phyloP scores from a whole-genome alignment of 2,113 vertebrate genomes.

The Gasterosteus nipponicus region DNA sequence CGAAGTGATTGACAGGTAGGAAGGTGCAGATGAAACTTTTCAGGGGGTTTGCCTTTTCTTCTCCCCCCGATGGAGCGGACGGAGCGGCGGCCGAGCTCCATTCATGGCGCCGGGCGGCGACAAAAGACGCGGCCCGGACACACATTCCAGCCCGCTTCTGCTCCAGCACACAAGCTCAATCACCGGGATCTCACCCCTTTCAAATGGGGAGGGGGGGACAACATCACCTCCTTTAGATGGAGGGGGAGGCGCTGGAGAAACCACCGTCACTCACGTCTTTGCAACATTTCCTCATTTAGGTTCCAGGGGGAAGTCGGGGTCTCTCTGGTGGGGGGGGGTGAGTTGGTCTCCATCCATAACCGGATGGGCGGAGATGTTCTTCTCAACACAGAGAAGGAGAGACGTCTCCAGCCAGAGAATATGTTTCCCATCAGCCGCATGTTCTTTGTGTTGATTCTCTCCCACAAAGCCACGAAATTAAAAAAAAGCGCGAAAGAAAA shows the following conservation, averaged over 20 bases:
- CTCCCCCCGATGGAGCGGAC: slow-evolving; percentile 53
- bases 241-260: slow-evolving; percentile 37
- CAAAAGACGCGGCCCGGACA: slow-evolving; percentile 65
- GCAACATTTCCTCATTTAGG: slow-evolving; percentile 57
- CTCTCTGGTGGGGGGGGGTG: slow-evolving; percentile 1
- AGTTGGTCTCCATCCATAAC: neutral
- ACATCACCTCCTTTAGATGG: slow-evolving; percentile 67
- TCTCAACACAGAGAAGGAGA: no score
- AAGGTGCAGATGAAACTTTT: slow-evolving; percentile 46
- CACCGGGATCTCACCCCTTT: slow-evolving; percentile 62
- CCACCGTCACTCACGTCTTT: slow-evolving; percentile 61
- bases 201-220: slow-evolving; percentile 54
- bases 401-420: no score
- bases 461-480: no score
- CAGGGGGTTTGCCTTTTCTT: slow-evolving; percentile 51
- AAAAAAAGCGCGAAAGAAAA: no score
- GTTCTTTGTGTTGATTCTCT: no score
- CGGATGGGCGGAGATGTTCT: neutral
- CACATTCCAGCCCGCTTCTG: slow-evolving; percentile 76
- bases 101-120: slow-evolving; percentile 51
- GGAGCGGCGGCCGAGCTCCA: slow-evolving; percentile 41
- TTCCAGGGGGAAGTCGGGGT: slow-evolving; percentile 51
- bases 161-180: slow-evolving; percentile 77
- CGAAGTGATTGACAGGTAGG: slow-evolving; percentile 37
- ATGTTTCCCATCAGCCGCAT: no score